A percentile compares a stretch with the other conserved stretches of the same genome.
Conservation (phyloP, 2,888 invertebrate genomes). For the Sinotaia quadrata region DNA sequence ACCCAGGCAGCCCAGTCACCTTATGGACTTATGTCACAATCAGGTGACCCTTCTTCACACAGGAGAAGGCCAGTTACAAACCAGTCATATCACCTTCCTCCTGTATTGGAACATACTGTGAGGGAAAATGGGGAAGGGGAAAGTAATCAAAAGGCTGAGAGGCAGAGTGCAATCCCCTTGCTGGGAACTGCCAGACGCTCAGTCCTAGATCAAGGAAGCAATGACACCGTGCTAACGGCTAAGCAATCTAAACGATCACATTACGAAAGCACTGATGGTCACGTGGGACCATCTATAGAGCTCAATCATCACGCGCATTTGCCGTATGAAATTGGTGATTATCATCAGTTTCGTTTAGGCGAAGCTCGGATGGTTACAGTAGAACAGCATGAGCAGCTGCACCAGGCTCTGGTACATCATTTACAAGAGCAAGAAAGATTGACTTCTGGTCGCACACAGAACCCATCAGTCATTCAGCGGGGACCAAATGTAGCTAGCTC, state of each 20-base stretch:
- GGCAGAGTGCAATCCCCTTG: not conserved
- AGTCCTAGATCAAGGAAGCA: too few relatives aligned
- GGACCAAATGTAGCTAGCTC: conserved; percentile 8
- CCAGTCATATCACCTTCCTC: not conserved
- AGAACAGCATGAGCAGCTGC: not conserved
- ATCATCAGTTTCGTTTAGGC: not conserved
- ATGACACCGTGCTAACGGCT: too few relatives aligned
- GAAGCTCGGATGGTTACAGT: not conserved
- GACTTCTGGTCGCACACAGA: conserved; percentile 24
- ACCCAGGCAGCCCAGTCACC: not conserved
- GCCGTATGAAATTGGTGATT: not conserved
- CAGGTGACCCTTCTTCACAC: not conserved
- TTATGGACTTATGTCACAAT: not conserved
- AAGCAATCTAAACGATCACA: too few relatives aligned
- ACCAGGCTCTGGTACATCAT: conserved; percentile 31
- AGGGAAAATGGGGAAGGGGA: not conserved
- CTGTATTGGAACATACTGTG: not conserved
- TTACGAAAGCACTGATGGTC: not conserved
- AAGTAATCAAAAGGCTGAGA: not conserved
- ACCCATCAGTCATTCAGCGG: conserved; percentile 31
- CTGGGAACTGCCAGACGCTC: not conserved
- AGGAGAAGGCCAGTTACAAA: too few relatives aligned
- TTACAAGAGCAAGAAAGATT: not conserved
- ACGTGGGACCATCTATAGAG: not conserved
- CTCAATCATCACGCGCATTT: not conserved